Evolutionary conservation across 2,113 vertebrate genomes (phyloP).

Genomic region (Alectura lathami): DNA sequence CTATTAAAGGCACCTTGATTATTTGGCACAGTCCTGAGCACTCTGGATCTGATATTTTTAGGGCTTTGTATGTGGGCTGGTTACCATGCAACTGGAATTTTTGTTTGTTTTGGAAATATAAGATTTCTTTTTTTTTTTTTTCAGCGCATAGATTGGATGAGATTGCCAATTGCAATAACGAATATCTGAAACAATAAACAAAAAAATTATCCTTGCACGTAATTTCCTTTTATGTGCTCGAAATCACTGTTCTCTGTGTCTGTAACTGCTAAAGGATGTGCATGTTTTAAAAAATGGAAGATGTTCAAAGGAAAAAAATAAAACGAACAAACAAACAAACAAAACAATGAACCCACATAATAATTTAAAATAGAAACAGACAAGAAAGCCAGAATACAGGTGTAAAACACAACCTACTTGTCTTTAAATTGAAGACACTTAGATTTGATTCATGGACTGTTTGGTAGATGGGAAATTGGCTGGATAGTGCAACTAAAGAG

Average conservation of each 20-base stretch:
- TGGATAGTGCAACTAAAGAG: background rate
- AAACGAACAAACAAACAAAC: accelerated
- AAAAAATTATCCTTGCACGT: background rate
- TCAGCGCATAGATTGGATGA: background rate
- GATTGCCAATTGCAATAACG: conserved; percentile 22
- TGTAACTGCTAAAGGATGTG: background rate
- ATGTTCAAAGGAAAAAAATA: background rate
- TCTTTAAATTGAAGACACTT: background rate
- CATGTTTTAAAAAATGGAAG: background rate
- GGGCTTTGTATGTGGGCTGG: background rate
- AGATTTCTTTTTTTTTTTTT: conserved; percentile 22
- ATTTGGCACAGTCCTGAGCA: conserved; percentile 4
- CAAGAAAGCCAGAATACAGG: background rate
- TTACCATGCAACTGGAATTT: conserved; percentile 42
- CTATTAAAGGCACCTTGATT: background rate
- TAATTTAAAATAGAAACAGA: background rate
- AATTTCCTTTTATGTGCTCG: conserved; percentile 4
- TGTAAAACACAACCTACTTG: background rate
- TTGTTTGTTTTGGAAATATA: conserved; percentile 37
- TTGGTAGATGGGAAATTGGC: background rate
- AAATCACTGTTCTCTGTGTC: background rate
- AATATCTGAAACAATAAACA: conserved; percentile 13
- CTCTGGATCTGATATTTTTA: conserved; percentile 26
- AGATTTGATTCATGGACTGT: background rate
- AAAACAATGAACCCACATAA: background rate